Percentiles rank a stretch among this genome's conserved stretches.
These are phyloP conservation scores for Pseudochromis fuscus DNA, from an alignment of 2,797 vertebrate species.

Conservation along the genomic window DNA sequence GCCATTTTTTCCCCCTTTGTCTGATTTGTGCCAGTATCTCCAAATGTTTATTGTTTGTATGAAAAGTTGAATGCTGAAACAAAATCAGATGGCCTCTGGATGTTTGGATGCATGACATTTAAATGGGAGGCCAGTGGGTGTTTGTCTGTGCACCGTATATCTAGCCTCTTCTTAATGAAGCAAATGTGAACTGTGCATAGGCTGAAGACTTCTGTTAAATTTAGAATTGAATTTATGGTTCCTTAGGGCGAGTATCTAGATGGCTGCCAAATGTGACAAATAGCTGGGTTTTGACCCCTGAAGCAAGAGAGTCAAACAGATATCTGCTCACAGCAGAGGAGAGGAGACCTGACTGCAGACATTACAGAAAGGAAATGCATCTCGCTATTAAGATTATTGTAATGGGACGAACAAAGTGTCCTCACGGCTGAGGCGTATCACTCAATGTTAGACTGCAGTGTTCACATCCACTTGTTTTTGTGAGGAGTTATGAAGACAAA, in stretches of 20 bases:
- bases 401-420: conserved; percentile 49
- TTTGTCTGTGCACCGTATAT: conserved; percentile 43
- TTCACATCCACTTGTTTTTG: conserved; percentile 14
- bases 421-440: conserved; percentile 22
- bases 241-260: conserved; percentile 59
- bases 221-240: conserved; percentile 58
- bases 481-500: conserved; percentile 10
- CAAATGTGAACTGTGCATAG: conserved; percentile 46
- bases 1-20: conserved; percentile 1
- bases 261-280: conserved; percentile 69
- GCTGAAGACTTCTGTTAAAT: conserved; percentile 47
- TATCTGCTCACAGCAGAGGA: conserved; percentile 62
- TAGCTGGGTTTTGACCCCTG: conserved; percentile 67
- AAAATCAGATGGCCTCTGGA: conserved; percentile 51
- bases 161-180: conserved; percentile 55
- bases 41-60: conserved; percentile 18
- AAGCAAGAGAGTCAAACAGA: conserved; percentile 62
- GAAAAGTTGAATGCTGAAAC: conserved; percentile 30
- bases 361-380: conserved; percentile 52
- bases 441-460: conserved; percentile 15
- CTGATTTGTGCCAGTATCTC: conserved; percentile 14
- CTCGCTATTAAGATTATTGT: conserved; percentile 49
- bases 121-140: conserved; percentile 58
- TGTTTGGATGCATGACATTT: conserved; percentile 51
- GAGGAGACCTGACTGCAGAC: conserved; percentile 53